Evolutionary conservation across 1,140 invertebrate species (phyloP), one percentile per base, ranked within the genome.

Genomic region (Drosophila ananassae): DNA sequence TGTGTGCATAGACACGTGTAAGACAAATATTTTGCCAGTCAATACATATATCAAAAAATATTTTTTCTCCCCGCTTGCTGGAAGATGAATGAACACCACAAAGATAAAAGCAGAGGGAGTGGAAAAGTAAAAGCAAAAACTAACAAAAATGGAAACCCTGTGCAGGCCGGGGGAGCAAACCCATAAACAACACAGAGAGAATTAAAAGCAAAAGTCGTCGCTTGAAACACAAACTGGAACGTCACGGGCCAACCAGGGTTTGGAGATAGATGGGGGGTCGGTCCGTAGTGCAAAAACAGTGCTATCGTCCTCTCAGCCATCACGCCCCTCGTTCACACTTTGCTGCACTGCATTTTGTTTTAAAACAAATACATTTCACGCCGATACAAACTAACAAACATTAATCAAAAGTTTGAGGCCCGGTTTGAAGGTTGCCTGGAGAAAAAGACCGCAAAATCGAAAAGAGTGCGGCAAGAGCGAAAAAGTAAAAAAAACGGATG

Each of bases 1-100:
- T 80, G 60, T 67, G 68, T 71, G 64, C 41, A 50, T 30, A 78
- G 82, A 87, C 74, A 85, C 81, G 61, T 87, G 82, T 77, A 81
- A 85, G 81, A 63, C 84, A 85, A 87, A 85, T 87, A 85, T 85
- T 85, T 81, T 81, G 83, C 78, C 71, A 87, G 82, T 85, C 82
- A 85, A 85, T 85, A 85, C 87, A 85, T 85, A 85, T 85, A 85
- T 85, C 74, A 85, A 78, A 85, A 85, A 85, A 81, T 53, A 64
- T 64, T 67, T 67, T 52, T 72, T 80, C 41, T 61, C 63, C 66
- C 61, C 67, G 78, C 66, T 80, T 75, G 63, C 68, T 50, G 61
- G 75, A 84, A 77, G 80, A 83, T 83, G 80, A 83, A 79, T 84
- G 76, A 84, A 61, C 80, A 84, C 30, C 73, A 47, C 44, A 21